Base-by-base conservation (phyloP, 2,888 invertebrate genomes). In the Smittia sp. region DNA sequence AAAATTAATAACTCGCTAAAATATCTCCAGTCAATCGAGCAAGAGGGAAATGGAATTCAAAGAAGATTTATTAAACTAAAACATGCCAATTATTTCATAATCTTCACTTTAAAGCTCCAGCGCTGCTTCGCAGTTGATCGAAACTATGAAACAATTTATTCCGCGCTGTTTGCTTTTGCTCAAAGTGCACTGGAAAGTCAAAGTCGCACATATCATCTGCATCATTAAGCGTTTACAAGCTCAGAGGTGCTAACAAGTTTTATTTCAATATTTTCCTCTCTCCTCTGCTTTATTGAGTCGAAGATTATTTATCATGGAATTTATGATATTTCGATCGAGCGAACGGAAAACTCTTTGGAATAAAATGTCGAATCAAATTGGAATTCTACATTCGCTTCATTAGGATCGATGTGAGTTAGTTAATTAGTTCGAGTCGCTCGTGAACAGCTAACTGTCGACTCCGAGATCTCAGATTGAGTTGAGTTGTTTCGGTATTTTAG, bases 51-150 rank as follows among this genome's bases (percentile, higher is more conserved):
- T 62, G 7, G 62, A 62, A 15, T 15, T 52, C 52, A 52, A 62
- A 18, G 9, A 66, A 72, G 72, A 72, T 72, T 72, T 62, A 72
- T 72, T 7, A 62, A 72, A 39, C 72, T 72, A 72, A 72, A 72
- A 72, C 72, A 72, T 72, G 72, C 72, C 72, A 72, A 72, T 72
- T 72, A 72, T 72, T 72, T 72, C 72, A 62, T 72, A 72, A 72
- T 72, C 72, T n/a, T n/a, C 63, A 63, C 63, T 25, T 63, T 58
- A 58, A 3, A 4, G 9, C 22, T 27, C 4, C 27, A 63, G 63
- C 46, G 18, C 22, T 2, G 15, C 27, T 20, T 4, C 24, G 6
- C 9, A 63, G n/a, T 25, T 63, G 39, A 18, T 58, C 15, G 15
- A 58, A 27, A 13, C 15, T 63, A 63, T 63, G 11, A n/a, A 25